Conservation (phyloP, 2,888 invertebrate species). For the Cephus pulcher region DNA sequence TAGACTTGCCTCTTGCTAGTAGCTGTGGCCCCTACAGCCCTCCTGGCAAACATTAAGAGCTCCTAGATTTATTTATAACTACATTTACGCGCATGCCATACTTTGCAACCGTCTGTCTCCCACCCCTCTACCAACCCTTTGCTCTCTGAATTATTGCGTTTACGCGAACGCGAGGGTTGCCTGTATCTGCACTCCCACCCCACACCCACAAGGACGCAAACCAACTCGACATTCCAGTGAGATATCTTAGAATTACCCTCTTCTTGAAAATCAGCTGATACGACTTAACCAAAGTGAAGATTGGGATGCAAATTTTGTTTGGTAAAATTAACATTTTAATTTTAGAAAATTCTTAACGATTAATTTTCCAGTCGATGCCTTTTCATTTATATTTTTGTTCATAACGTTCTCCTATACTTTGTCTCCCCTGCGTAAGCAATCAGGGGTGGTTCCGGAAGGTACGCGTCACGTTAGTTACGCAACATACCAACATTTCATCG, state of each 20-base stretch:
- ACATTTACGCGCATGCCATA: conserved; percentile 65
- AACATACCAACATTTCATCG: conserved; percentile 45
- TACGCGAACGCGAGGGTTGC: conserved; percentile 34
- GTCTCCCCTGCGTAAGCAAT: neutral
- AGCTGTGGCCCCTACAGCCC: conserved; percentile 17
- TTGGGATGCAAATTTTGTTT: neutral
- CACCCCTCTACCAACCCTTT: conserved; percentile 30
- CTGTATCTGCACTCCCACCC: neutral
- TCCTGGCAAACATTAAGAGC: conserved; percentile 62
- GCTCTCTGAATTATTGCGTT: conserved; percentile 61
- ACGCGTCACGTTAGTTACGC: conserved; percentile 1
- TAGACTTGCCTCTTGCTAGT: conserved; percentile 35
- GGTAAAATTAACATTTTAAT: neutral
- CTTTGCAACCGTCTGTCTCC: conserved; percentile 33
- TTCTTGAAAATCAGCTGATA: neutral
- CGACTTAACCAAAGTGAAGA: neutral
- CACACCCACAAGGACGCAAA: too few species aligned
- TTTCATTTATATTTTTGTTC: neutral
- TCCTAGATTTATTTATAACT: conserved; percentile 67
- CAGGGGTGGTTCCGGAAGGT: neutral
- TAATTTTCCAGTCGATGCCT: neutral
- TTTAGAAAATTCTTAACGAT: neutral
- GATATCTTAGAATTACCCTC: neutral
- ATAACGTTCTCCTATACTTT: neutral
- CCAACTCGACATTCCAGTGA: neutral